These are phyloP conservation scores for Belgica antarctica DNA, from an alignment of 2,888 invertebrate species.

Conservation along the genomic window DNA sequence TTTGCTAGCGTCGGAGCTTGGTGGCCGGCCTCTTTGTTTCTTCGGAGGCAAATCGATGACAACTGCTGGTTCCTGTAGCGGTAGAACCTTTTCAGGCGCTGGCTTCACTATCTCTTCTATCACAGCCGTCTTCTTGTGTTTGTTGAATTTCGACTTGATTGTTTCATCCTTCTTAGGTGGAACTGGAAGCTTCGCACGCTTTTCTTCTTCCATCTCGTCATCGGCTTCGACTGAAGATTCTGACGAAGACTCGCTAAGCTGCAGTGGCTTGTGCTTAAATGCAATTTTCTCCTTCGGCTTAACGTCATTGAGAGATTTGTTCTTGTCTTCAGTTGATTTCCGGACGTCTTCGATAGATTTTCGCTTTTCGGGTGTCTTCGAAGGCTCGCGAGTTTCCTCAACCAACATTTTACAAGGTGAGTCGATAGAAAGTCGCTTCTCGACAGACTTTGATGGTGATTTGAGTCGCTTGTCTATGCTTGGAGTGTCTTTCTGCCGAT, in stretches of 20 bases:
- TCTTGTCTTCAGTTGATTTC: constrained; percentile 45
- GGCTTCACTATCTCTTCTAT: not conserved
- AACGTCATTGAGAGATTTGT: constrained; percentile 45
- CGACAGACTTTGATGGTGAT: not conserved
- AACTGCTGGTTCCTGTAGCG: not conserved
- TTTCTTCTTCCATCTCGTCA: constrained; percentile 61
- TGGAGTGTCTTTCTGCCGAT: not conserved
- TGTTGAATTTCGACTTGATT: constrained; percentile 45
- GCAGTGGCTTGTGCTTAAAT: constrained; percentile 47
- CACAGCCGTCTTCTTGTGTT: constrained; percentile 34
- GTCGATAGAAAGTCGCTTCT: not conserved
- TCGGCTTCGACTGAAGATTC: constrained; percentile 67
- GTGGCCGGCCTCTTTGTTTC: not conserved
- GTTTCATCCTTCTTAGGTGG: constrained; percentile 46
- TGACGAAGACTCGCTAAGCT: constrained; percentile 59
- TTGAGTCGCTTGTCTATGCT: not conserved
- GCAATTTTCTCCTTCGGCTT: constrained; percentile 45
- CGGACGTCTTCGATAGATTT: not conserved
- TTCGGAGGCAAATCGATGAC: constrained; percentile 11
- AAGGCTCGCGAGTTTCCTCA: not conserved
- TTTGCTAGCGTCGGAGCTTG: constrained; percentile 16
- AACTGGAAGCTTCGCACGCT: constrained; percentile 50
- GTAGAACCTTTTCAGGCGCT: not conserved
- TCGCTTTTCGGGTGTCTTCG: not conserved
- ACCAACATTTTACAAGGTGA: too few relatives aligned